Percentiles rank a stretch among this genome's conserved stretches.
Conservation (phyloP, 2,888 invertebrate species). For the Leucozona laternaria region DNA sequence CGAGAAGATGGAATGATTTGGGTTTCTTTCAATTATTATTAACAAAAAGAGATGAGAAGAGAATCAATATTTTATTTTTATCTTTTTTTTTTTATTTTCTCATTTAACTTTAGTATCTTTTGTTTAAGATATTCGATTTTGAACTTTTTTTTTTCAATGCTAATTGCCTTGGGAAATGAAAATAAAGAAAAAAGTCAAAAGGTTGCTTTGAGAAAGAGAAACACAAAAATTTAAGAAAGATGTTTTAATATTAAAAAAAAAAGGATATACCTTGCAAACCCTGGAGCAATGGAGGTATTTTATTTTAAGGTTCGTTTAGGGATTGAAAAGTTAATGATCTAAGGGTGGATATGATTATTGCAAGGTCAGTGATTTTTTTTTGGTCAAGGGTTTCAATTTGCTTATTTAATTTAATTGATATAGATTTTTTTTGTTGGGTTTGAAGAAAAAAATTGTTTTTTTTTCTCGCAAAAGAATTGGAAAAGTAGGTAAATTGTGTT, state of each 20-base stretch:
- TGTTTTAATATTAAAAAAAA: not conserved
- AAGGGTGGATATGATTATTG: constrained; percentile 14
- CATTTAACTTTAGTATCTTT: not conserved
- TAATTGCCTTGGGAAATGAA: not conserved
- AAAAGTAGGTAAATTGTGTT: not conserved
- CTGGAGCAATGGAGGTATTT: not conserved
- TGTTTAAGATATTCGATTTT: constrained; percentile 8
- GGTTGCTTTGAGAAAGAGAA: not conserved
- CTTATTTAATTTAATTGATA: constrained; percentile 14
- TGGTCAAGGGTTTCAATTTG: constrained; percentile 13
- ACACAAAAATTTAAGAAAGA: not conserved
- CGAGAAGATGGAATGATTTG: constrained; percentile 7
- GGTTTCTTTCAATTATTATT: constrained; percentile 19
- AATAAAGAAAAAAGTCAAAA: not conserved
- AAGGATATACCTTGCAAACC: not conserved
- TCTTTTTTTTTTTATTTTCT: not conserved
- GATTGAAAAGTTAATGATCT: constrained; percentile 34
- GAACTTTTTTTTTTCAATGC: constrained; percentile 22
- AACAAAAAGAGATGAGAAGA: not conserved
- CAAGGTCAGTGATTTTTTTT: constrained; percentile 31
- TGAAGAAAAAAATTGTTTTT: not conserved
- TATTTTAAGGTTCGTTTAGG: constrained; percentile 1
- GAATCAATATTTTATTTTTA: constrained; percentile 26
- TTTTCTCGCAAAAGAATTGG: not conserved
- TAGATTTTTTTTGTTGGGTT: not conserved